A percentile compares a stretch with the other conserved stretches of the same genome.
Evolutionary conservation across 1,140 invertebrate genomes (phyloP).

Genomic region (Eubasilissa regina): DNA sequence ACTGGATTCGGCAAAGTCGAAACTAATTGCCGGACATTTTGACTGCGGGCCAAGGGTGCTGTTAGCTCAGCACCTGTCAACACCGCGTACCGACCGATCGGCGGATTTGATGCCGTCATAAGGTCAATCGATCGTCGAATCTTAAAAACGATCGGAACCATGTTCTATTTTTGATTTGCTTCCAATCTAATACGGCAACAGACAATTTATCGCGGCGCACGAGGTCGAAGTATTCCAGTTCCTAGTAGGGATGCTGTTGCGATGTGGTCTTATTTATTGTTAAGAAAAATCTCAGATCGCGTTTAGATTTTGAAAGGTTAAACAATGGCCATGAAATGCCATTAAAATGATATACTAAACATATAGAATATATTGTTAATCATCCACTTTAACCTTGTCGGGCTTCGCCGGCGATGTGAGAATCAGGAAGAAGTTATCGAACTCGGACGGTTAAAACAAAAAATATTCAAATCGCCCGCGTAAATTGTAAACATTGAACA

Average conservation of each 20-base stretch:
- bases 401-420: background rate
- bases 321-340: slow-evolving; percentile 14
- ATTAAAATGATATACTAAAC: slow-evolving; percentile 14
- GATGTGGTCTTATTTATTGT: slow-evolving; percentile 1
- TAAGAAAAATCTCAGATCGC: background rate
- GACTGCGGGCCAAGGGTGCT: too few species aligned
- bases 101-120: too few species aligned
- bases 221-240: slow-evolving; percentile 18
- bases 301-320: slow-evolving; percentile 24
- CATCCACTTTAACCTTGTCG: slow-evolving; percentile 17
- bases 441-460: too few species aligned
- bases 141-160: too few species aligned
- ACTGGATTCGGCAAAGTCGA: too few species aligned
- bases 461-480: too few species aligned
- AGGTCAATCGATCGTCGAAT: too few species aligned
- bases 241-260: background rate
- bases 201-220: background rate
- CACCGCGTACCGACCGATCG: too few species aligned
- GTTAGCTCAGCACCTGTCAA: too few species aligned
- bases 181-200: background rate
- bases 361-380: slow-evolving; percentile 2
- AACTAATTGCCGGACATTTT: too few species aligned
- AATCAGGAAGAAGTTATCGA: slow-evolving; percentile 24
- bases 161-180: too few species aligned
- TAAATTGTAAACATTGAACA: too few species aligned